Base-by-base conservation (phyloP, 2,888 invertebrate species). In the Azorinus chamasolen region DNA sequence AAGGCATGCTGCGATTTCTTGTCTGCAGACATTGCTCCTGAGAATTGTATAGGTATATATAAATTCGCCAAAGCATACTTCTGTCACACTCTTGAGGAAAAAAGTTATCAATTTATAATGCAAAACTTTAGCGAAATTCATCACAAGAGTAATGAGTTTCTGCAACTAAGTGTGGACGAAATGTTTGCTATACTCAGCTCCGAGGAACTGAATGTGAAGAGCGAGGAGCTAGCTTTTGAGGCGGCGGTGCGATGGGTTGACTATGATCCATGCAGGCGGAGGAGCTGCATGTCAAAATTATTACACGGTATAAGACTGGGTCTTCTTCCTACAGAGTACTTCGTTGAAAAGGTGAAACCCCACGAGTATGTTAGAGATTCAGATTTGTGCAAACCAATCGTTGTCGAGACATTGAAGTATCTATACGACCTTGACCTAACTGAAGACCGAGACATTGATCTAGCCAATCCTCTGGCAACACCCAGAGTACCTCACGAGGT, bases 391-490 rank as follows among this genome's bases (percentile, higher is more conserved):
- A 95, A 96, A 18, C 97, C 97, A 0, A 95, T 98, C 80, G 96
- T 98, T 79, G 97, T 98, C 43, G 97, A 98, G 92, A 97, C 98
- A 0, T 94, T 98, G 45, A 97, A 96, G 91, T 98, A 97, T 92
- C 94, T 98, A 54, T 97, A 97, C 93, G 97, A 98, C 92, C 94
- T 98, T 90, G 97, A 98, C 94, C 96, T 97, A 95, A 96, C 97
- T 78, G 95, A 95, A 90, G 96, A 94, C 59, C 93, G 96, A 90
- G 96, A 96, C 55, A 86, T 93, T 5, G 93, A 93, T 78, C 84
- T 93, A n/a, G 89, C 88, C 83, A 95, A 95, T 89, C 95, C 95
- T 0, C 88, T 96, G 43, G 94, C 95, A 10, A 93, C 95, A 74
- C 96, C 97, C 0, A 94, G 97, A 73, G 95, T 96, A 16, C 94